A percentile compares a stretch with the other conserved stretches of the same genome.
Conservation (phyloP, 2,888 invertebrate species). For the Caenorhabditis wallacei region DNA sequence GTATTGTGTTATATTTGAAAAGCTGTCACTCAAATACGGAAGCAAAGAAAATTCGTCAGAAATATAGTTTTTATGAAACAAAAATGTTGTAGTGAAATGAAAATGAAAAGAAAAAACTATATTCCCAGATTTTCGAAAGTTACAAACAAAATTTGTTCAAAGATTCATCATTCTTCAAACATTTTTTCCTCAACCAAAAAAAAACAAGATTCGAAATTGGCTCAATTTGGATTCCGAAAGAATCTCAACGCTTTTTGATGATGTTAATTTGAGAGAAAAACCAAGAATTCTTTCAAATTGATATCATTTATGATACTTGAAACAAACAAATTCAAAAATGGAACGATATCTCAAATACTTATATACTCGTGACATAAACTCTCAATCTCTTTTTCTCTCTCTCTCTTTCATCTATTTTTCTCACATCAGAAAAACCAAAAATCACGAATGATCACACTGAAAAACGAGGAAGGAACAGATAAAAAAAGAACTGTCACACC, state of each 20-base stretch:
- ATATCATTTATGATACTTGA: neutral
- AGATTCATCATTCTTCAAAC: too few species aligned
- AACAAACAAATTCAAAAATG: conserved; percentile 22
- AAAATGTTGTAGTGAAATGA: neutral
- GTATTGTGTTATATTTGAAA: conserved; percentile 41
- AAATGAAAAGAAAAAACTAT: neutral
- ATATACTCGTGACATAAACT: conserved; percentile 27
- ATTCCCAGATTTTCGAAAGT: neutral
- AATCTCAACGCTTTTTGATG: too few species aligned
- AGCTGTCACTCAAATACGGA: conserved; percentile 50
- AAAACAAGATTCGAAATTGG: too few species aligned
- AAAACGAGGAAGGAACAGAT: conserved; percentile 10
- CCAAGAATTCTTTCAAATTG: neutral
- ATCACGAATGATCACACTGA: neutral
- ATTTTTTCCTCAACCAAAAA: too few species aligned
- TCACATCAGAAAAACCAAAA: conserved; percentile 33
- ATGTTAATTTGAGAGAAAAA: too few species aligned
- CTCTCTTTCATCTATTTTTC: conserved; percentile 3
- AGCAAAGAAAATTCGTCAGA: conserved; percentile 27
- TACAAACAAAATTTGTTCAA: neutral
- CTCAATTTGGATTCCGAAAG: too few species aligned
- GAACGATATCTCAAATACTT: conserved; percentile 29
- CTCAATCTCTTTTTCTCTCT: neutral
- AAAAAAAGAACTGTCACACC: conserved; percentile 7
- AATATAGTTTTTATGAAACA: conserved; percentile 6